phyloP scores from a whole-genome alignment of 1,140 invertebrate species.

The Neodiprion pinetum region DNA sequence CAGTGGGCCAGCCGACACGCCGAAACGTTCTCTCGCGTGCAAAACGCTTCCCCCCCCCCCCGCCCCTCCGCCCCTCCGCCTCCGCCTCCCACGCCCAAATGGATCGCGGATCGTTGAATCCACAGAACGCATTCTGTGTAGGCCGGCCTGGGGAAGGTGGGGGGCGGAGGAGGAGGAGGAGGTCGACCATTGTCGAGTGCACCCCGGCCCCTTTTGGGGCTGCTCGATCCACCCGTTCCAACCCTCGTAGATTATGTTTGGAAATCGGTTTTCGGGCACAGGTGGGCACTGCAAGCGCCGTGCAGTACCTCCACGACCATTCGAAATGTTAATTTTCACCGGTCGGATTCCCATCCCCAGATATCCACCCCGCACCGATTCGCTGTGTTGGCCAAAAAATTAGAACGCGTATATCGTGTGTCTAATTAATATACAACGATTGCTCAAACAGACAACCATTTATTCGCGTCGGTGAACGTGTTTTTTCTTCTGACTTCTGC shows the following conservation, averaged over 20 bases:
- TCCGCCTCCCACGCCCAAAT: background rate
- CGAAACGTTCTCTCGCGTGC: slow-evolving; percentile 12
- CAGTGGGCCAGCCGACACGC: background rate
- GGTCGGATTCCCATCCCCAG: background rate
- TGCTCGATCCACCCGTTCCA: background rate
- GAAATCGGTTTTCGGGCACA: slow-evolving; percentile 13
- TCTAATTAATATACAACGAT: too few species aligned
- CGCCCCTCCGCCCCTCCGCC: background rate
- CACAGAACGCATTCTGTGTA: slow-evolving; percentile 12
- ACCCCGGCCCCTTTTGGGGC: background rate
- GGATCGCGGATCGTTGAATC: slow-evolving; percentile 13
- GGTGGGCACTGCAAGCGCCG: background rate
- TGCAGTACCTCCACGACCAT: background rate
- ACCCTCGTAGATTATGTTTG: slow-evolving; percentile 12
- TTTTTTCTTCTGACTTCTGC: too few species aligned
- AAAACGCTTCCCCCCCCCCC: background rate
- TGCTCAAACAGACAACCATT: too few species aligned
- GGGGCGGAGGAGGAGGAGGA: background rate
- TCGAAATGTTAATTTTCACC: slow-evolving; percentile 14
- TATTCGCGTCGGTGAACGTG: too few species aligned
- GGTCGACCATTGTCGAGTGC: slow-evolving; percentile 13
- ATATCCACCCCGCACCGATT: background rate
- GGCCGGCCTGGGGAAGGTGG: background rate
- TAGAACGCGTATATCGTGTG: background rate
- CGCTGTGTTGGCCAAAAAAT: background rate